Percentiles rank a stretch among this genome's conserved stretches.
Conservation (phyloP, 2,888 invertebrate species). For the Azorinus chamasolen region DNA sequence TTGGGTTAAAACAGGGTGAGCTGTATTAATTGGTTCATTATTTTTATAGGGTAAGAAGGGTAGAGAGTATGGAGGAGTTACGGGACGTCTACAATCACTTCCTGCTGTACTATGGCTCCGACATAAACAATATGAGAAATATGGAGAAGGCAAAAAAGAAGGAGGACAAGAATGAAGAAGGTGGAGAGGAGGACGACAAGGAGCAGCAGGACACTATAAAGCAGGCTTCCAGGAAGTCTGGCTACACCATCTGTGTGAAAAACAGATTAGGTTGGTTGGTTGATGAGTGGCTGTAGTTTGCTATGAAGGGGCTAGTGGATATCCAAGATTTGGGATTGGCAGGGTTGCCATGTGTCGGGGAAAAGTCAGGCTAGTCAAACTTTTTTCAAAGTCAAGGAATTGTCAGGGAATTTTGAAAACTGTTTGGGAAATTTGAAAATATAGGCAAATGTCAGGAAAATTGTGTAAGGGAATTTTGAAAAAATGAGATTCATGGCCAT, state of each 20-base stretch:
- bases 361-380: too few species aligned
- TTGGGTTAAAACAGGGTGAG: too few species aligned
- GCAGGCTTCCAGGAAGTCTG: slow-evolving; percentile 94
- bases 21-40: too few species aligned
- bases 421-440: too few species aligned
- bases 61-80: slow-evolving; percentile 92
- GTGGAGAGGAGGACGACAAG: slow-evolving; percentile 82
- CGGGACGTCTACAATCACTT: slow-evolving; percentile 98
- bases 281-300: neutral
- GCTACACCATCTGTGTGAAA: slow-evolving; percentile 94
- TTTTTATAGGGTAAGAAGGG: slow-evolving; percentile 77
- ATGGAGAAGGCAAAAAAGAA: slow-evolving; percentile 85
- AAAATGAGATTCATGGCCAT: too few species aligned
- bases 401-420: too few species aligned
- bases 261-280: slow-evolving; percentile 90
- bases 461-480: too few species aligned
- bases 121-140: slow-evolving; percentile 88
- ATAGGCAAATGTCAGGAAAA: too few species aligned
- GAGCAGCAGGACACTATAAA: slow-evolving; percentile 89
- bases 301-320: neutral
- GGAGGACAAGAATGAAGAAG: slow-evolving; percentile 69
- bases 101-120: slow-evolving; percentile 94
- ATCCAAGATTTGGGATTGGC: too few species aligned
- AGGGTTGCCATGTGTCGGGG: too few species aligned
- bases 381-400: too few species aligned